Percentiles rank a stretch among this genome's conserved stretches.
Evolutionary conservation across 2,888 invertebrate species (phyloP).

Genomic region (Drosophila mayaguana): DNA sequence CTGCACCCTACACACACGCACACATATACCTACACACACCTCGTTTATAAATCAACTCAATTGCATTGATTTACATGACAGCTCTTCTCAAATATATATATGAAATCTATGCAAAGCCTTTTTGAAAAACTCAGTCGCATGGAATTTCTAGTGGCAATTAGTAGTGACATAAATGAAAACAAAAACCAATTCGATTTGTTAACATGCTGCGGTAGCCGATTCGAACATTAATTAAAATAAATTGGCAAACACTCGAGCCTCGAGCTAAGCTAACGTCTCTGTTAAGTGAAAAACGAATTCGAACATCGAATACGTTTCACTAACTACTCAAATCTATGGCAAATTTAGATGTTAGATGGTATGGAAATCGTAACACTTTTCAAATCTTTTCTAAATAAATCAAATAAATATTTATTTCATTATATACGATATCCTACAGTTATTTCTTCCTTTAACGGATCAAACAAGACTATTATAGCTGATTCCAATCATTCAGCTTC

Average conservation of each 20-base stretch:
- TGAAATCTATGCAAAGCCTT: constrained; percentile 36
- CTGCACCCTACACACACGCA: not conserved
- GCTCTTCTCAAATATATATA: constrained; percentile 26
- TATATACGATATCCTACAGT: too few species aligned
- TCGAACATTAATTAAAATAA: constrained; percentile 73
- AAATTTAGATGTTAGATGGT: not conserved
- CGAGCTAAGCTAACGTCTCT: constrained; percentile 16
- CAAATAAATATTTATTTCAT: too few species aligned
- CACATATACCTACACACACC: not conserved
- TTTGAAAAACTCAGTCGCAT: constrained; percentile 21
- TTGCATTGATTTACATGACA: constrained; percentile 28
- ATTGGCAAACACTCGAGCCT: constrained; percentile 51
- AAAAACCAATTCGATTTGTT: constrained; percentile 34
- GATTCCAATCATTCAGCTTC: too few species aligned
- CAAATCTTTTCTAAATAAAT: not conserved
- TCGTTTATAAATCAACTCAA: constrained; percentile 2
- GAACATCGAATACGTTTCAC: not conserved
- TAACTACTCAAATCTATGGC: not conserved
- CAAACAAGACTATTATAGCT: too few species aligned
- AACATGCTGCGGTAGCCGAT: constrained; percentile 20
- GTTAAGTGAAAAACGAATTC: constrained; percentile 9
- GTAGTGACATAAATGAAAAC: constrained; percentile 48
- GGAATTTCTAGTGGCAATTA: constrained; percentile 67
- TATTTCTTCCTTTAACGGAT: too few species aligned
- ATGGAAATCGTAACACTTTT: not conserved